Percentiles rank a stretch among this genome's conserved stretches.
Evolutionary conservation across 2,113 vertebrate genomes (phyloP).

Genomic region (Scatophagus argus): DNA sequence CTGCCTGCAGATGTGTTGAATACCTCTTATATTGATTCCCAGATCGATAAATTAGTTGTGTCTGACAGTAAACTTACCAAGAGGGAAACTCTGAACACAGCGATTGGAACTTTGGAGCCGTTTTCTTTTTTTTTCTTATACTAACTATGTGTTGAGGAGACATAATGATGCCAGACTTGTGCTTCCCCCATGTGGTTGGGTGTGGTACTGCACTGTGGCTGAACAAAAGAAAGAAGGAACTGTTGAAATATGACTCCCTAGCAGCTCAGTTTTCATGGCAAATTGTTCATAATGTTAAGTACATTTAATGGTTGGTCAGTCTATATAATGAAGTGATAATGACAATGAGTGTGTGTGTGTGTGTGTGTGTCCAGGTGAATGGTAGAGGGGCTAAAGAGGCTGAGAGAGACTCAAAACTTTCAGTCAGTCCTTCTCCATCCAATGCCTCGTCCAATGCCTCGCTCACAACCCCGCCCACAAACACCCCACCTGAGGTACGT

Average conservation of each 20-base stretch:
- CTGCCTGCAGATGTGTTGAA: background rate
- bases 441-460: conserved; percentile 82
- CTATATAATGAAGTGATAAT: background rate
- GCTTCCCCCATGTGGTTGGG: conserved; percentile 47
- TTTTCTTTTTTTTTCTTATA: background rate
- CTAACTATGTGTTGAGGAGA: background rate
- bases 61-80: background rate
- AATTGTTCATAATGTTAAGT: too few relatives aligned
- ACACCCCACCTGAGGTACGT: conserved; percentile 77
- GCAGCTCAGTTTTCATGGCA: background rate
- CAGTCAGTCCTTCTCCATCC: conserved; percentile 80
- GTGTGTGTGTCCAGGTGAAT: conserved; percentile 73
- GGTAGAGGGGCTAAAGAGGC: conserved; percentile 60
- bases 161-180: background rate
- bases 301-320: background rate
- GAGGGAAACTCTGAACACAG: background rate
- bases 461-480: conserved; percentile 64
- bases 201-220: conserved; percentile 24
- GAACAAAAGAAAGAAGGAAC: background rate
- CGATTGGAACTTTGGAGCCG: too few relatives aligned
- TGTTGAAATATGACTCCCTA: background rate
- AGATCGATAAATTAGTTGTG: background rate
- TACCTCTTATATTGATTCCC: background rate
- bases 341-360: too few relatives aligned
- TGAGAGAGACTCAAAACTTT: conserved; percentile 72